These are phyloP conservation scores for Tenualosa thibaudeaui DNA, from an alignment of 2,797 vertebrate genomes.

Conservation along the genomic window DNA sequence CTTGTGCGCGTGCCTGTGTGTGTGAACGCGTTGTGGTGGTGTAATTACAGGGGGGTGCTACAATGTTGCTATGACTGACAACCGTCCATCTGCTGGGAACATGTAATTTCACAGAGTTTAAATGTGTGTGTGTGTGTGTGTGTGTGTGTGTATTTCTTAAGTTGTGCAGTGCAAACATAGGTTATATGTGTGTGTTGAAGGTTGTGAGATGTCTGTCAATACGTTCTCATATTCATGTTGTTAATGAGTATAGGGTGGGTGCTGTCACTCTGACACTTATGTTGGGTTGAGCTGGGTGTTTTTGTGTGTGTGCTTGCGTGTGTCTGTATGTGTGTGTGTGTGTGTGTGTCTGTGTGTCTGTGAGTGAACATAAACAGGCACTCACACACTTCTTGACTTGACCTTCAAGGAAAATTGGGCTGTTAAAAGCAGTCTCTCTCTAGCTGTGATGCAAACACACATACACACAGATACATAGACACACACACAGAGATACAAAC, in stretches of 20 bases:
- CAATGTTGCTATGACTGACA: not conserved
- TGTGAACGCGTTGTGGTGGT: not conserved
- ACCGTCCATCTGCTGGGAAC: not conserved
- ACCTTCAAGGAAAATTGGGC: slow-evolving; percentile 13
- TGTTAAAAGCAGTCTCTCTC: not conserved
- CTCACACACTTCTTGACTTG: not conserved
- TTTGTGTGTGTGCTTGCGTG: not conserved
- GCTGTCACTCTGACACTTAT: not conserved
- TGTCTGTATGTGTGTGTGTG: not conserved
- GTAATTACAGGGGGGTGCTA: not conserved
- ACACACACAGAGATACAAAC: not conserved
- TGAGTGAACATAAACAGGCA: not conserved
- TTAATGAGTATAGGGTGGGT: not conserved
- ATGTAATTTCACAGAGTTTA: not conserved
- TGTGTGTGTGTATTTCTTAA: not conserved
- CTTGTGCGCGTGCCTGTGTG: not conserved
- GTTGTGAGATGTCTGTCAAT: not conserved
- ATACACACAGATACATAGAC: not conserved
- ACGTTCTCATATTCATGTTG: not conserved
- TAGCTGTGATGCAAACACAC: not conserved
- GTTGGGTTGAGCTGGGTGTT: not conserved
- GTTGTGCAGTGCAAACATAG: not conserved
- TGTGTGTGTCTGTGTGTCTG: not conserved
- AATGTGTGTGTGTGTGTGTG: not conserved
- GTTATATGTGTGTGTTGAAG: not conserved